Base-by-base conservation (phyloP, 2,113 vertebrate species). In the Thalassoma bifasciatum region DNA sequence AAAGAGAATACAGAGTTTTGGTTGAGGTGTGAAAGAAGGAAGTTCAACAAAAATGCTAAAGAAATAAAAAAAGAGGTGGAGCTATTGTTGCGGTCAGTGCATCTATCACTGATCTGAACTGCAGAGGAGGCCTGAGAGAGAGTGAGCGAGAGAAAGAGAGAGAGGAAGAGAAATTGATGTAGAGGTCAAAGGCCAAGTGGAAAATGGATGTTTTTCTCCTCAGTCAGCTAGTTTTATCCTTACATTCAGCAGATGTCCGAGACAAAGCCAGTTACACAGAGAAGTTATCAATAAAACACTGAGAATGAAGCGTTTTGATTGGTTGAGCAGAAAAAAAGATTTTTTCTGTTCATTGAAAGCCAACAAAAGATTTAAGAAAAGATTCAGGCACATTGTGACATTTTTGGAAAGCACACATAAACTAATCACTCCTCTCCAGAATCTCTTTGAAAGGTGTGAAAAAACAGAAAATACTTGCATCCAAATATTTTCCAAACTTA, bases 371-470 rank as follows among this genome's bases (percentile, higher is more conserved):
- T 75, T 84, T 70, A 49, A 70, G 79, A 52, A 87, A 86, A 52
- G 70, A 72, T 90, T 92, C 72, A 94, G 93, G 93, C 92, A 94
- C 93, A 77, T 90, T 79, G 92, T 93, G 91, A 93, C 78, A 88
- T 86, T 83, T 30, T 89, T 86, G 80, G 83, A 93, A 92, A 93
- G 87, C 80, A 89, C 75, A 85, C 72, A 66, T 73, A 79, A 62
- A 70, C 30, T 30, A 81, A 85, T 68, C 44, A 81, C 82, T 84
- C 82, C 61, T 85, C 70, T 42, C 51, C 59, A 75, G 69, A 84
- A 87, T 77, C 68, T 67, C 77, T 85, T 61, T 79, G 77, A 70
- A 78, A 66, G 74, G 61, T 54, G 34, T 58, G 62, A 66, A 74
- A 30, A 56, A 67, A 68, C 60, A 71, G 42, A 57, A 58, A 72